phyloP scores from a whole-genome alignment of 2,113 vertebrate species.

The Serinus canaria region DNA sequence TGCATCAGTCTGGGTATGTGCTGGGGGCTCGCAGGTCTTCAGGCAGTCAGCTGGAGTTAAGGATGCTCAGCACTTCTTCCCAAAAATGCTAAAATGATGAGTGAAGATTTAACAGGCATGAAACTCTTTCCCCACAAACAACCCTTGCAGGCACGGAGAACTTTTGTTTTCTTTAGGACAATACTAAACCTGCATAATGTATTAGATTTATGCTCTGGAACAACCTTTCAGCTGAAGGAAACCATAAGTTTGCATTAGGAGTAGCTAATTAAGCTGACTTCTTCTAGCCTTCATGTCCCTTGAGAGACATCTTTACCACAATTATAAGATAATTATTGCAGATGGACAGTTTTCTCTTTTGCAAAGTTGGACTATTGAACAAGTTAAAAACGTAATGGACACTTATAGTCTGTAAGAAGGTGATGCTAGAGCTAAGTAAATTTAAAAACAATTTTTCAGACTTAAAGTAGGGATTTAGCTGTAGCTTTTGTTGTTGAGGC shows the following conservation, averaged over 20 bases:
- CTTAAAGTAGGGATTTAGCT: neutral
- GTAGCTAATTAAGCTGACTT: conserved; percentile 28
- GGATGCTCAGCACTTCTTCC: neutral
- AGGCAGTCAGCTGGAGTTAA: neutral
- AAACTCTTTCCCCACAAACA: neutral
- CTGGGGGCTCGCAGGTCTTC: neutral
- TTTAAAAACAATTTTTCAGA: neutral
- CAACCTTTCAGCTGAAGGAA: conserved; percentile 42
- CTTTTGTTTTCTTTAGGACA: neutral
- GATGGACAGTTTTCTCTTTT: conserved; percentile 6
- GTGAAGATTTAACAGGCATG: neutral
- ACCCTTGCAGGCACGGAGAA: neutral
- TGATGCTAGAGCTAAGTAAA: neutral
- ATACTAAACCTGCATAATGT: conserved; percentile 3
- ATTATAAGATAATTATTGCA: conserved; percentile 5
- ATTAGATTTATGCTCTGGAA: conserved; percentile 24
- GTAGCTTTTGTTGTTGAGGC: neutral
- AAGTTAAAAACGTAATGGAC: neutral
- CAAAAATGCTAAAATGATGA: neutral
- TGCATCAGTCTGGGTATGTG: neutral
- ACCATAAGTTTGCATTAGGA: conserved; percentile 30
- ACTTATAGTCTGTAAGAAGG: neutral
- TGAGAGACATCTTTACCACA: neutral
- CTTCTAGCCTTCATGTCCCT: neutral
- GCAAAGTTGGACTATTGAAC: neutral